Base-by-base conservation (phyloP, 1,140 invertebrate species). In the Leptonema lineaticorne region DNA sequence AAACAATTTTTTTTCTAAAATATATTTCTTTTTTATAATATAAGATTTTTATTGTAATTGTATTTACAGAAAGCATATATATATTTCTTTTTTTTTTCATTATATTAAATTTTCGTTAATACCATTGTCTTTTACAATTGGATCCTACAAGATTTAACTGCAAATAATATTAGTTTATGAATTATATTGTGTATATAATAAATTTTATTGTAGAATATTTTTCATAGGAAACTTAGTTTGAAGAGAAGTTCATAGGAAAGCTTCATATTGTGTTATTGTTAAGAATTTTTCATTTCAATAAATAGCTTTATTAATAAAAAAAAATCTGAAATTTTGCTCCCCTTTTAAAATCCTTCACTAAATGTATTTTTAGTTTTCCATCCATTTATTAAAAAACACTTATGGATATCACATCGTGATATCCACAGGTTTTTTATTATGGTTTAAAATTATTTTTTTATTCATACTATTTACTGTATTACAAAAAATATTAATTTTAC, bases 221-320 rank as follows among this genome's bases (percentile, higher is more conserved):
- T 68, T 68, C 26, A 68, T 68, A 68, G 67, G 56, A 63, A 53
- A 48, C 59, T 48, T 62, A 27, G 30, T 11, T 45, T 26, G 50
- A 53, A 53, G 14, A 63, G 37, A 56, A 57, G n/a, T 66, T 53
- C 56, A 56, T 58, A 5, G 59, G 41, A 16, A 58, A 56, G 65
- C 65, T 68, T 63, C 67, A 63, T 16, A 56, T 64, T 68, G 58
- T 68, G 67, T 68, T 68, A 63, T 63, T 45, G 45, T 60, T 68
- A 68, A 68, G 67, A 28, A 41, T 67, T 68, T 68, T 68, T 68
- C 58, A 62, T 68, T 68, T 68, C 46, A 68, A 68, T 68, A 68
- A 68, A 68, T 68, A 68, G 67, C 67, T 68, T 68, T 68, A 68
- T 68, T 68, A 68, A 62, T 8, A 59, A 59, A 30, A 41, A 41